These are phyloP conservation scores for Trichomycterus rosablanca DNA, from an alignment of 2,113 vertebrate species.

Conservation along the genomic window DNA sequence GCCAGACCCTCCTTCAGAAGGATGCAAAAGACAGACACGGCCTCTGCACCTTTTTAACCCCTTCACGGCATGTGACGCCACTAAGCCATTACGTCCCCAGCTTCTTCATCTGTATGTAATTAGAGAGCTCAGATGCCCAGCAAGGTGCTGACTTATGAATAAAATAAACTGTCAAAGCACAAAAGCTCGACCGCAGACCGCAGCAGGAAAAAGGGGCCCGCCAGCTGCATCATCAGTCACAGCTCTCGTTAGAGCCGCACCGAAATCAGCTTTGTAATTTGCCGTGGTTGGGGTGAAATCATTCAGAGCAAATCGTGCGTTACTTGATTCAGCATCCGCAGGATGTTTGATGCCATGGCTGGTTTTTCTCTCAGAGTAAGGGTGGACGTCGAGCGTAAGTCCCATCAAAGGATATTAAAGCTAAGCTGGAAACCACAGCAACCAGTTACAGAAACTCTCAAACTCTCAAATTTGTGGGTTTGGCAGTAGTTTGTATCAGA, in stretches of 20 bases:
- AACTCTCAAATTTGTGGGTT: no score
- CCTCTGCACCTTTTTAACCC: slow-evolving; percentile 14
- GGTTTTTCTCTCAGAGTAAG: slow-evolving; percentile 12
- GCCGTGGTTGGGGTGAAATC: neutral
- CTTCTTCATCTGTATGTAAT: slow-evolving; percentile 33
- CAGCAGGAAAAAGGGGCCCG: slow-evolving; percentile 16
- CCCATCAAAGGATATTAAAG: neutral
- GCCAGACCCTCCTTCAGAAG: slow-evolving; percentile 12
- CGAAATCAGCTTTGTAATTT: slow-evolving; percentile 28
- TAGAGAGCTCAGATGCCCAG: slow-evolving; percentile 16
- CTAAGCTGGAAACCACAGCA: slow-evolving; percentile 5
- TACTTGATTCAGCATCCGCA: slow-evolving; percentile 20
- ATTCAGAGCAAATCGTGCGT: neutral
- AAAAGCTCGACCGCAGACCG: slow-evolving; percentile 32
- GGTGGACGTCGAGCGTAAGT: neutral
- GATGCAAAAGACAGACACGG: slow-evolving; percentile 14
- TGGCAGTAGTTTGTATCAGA: no score
- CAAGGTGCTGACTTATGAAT: slow-evolving; percentile 39
- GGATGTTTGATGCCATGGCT: slow-evolving; percentile 18
- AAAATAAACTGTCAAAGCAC: slow-evolving; percentile 36
- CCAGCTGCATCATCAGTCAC: slow-evolving; percentile 36
- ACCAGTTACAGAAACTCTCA: neutral
- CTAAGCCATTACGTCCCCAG: no score
- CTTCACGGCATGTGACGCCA: slow-evolving; percentile 9
- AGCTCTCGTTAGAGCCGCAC: slow-evolving; percentile 16